Evolutionary conservation across 2,113 vertebrate species (phyloP).

Genomic region (Prunella himalayana): DNA sequence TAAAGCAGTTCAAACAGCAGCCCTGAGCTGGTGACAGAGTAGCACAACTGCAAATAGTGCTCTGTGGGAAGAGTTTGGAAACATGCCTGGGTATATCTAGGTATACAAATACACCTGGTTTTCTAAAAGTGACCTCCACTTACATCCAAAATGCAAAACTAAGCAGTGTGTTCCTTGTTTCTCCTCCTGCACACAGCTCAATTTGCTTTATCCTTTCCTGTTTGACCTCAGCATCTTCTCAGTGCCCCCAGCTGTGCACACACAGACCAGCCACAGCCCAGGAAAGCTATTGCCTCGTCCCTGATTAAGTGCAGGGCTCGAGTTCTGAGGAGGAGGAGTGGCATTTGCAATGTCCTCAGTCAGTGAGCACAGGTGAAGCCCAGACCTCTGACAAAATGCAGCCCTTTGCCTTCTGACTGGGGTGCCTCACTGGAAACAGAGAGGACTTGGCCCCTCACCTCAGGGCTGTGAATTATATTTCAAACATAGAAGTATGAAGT

Average conservation of each 20-base stretch:
- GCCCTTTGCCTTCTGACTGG: neutral
- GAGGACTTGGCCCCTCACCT: neutral
- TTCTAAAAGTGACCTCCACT: neutral
- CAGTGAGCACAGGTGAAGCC: neutral
- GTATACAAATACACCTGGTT: neutral
- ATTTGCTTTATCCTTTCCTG: neutral
- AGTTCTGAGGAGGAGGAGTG: neutral
- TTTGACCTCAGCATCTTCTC: neutral
- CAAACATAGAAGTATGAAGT: neutral
- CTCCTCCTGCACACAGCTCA: neutral
- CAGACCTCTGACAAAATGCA: neutral
- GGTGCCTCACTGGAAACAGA: neutral
- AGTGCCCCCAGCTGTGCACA: rapidly evolving
- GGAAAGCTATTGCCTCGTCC: rapidly evolving
- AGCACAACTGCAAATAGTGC: neutral
- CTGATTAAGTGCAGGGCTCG: neutral
- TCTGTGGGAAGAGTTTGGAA: neutral
- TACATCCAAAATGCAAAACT: neutral
- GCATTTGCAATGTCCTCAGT: neutral
- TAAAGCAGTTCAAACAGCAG: neutral
- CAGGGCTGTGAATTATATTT: neutral
- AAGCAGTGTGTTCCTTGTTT: neutral
- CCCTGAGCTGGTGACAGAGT: neutral
- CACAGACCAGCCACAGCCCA: rapidly evolving
- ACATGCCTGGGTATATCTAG: neutral